Base-by-base conservation (phyloP, 2,888 invertebrate species). In the Archips crataeganus region DNA sequence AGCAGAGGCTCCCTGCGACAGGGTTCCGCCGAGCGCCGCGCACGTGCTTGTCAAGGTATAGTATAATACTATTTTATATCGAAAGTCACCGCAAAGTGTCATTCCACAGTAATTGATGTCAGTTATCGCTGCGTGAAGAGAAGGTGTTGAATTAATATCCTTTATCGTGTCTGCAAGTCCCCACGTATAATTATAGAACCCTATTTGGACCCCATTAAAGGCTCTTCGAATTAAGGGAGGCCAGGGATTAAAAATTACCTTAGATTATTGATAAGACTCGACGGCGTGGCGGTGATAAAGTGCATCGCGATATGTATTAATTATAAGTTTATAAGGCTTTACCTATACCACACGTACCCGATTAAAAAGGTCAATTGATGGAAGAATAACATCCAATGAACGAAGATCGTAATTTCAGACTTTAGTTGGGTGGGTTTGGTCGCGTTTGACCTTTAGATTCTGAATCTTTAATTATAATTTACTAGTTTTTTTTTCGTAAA, bases 121-220 rank as follows among this genome's bases (percentile, higher is more conserved):
- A 32, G 57, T 39, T 72, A 72, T 72, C 60, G 34, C 49, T n/a
- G 59, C 65, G 70, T 68, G 67, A 57, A 64, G 59, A 15, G 64
- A 70, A 78, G 71, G 76, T 75, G 73, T 75, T 69, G 75, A 76
- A 75, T 75, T 69, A 75, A 75, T 77, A 71, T 75, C 75, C 75
- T 68, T 78, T 76, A 75, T 77, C 74, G 76, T 76, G 76, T 77
- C 75, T 74, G 71, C 69, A 23, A 15, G 32, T 32, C 72, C 70
- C 59, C 71, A 45, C 71, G 39, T 39, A 39, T 5, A 23, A 23
- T 39, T 39, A 68, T 63, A 70, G 59, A 47, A 15, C 34, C 79
- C 78, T 77, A 75, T 79, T 80, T 76, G 77, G 78, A 9, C 72
- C 78, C 80, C 82, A 84, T 85, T 84, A 85, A 81, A 76, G 76